phyloP scores from a whole-genome alignment of 2,888 invertebrate species.

The Pandemis heparana region DNA sequence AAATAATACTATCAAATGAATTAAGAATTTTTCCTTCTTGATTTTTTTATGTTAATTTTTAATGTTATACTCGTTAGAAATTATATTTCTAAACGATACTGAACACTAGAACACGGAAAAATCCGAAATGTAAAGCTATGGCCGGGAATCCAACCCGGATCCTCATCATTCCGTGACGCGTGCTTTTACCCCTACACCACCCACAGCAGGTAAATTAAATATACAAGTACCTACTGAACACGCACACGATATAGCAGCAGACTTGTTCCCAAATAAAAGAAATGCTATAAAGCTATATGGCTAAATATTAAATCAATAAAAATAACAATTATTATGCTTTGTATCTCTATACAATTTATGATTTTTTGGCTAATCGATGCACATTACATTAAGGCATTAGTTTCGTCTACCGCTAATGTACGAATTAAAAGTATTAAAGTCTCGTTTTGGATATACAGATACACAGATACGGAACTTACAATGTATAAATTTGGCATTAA shows the following conservation, averaged over 20 bases:
- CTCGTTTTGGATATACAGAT: not conserved
- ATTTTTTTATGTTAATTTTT: too few species aligned
- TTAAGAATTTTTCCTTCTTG: too few species aligned
- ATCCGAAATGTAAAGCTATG: too few species aligned
- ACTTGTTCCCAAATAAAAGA: not conserved
- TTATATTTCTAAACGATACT: too few species aligned
- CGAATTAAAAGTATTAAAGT: not conserved
- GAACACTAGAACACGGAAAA: too few species aligned
- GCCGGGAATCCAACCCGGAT: too few species aligned
- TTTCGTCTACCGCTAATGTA: not conserved
- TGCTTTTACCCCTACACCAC: too few species aligned
- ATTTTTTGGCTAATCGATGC: not conserved
- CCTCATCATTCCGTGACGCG: too few species aligned
- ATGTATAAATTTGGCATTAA: conserved; percentile 1
- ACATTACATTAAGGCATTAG: too few species aligned
- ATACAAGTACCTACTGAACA: not conserved
- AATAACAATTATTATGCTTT: not conserved
- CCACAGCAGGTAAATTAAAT: not conserved
- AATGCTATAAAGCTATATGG: not conserved
- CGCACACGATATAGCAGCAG: not conserved
- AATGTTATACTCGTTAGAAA: too few species aligned
- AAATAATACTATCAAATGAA: not conserved
- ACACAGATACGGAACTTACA: not conserved
- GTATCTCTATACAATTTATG: not conserved
- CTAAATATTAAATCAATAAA: not conserved